Evolutionary conservation across 64 coral and sea anemone species (phyloP).

Genomic region (Platygyra sinensis): DNA sequence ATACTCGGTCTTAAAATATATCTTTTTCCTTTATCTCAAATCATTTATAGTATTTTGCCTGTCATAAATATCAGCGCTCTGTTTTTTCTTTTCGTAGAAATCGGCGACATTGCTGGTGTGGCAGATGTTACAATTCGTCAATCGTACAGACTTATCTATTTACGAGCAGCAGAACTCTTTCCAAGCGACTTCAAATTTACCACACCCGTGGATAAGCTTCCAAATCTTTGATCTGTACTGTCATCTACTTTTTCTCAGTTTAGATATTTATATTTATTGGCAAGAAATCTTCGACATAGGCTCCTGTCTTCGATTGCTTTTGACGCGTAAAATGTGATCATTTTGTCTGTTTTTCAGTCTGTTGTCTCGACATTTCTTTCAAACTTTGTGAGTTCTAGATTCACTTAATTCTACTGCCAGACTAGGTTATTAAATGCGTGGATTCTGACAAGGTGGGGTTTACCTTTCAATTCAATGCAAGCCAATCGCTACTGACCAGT

Average conservation of each 20-base stretch:
- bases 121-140: constrained; percentile 84
- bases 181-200: constrained; percentile 69
- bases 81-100: constrained; percentile 52
- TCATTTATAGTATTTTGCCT: background rate
- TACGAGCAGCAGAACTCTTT: constrained; percentile 66
- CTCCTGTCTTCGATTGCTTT: background rate
- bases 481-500: too few species aligned
- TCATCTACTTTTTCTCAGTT: background rate
- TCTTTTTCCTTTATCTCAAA: background rate
- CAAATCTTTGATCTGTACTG: constrained; percentile 49
- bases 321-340: background rate
- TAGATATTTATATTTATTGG: background rate
- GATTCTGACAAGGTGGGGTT: too few species aligned
- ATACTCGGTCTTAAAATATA: too few species aligned
- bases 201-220: constrained; percentile 71
- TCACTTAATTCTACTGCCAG: too few species aligned
- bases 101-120: constrained; percentile 84
- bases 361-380: too few species aligned
- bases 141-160: constrained; percentile 74
- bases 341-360: too few species aligned
- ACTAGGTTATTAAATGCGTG: too few species aligned
- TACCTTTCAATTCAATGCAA: too few species aligned
- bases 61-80: background rate
- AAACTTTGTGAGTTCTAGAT: too few species aligned
- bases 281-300: background rate